These are phyloP conservation scores for Drosophila prostipennis DNA, from an alignment of 2,888 invertebrate species.

Conservation along the genomic window DNA sequence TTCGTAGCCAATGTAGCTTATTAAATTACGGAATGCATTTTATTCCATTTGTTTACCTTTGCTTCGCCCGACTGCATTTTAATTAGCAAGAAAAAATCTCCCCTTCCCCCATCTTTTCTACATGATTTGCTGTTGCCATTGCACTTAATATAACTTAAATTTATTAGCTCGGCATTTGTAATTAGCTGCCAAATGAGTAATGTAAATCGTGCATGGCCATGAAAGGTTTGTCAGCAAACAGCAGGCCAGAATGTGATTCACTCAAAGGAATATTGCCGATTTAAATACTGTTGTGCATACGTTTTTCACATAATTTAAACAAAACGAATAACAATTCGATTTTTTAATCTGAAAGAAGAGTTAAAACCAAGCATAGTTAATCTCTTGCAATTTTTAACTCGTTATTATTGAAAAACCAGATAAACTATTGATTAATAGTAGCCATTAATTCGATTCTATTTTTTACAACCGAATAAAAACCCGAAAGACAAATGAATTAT, in stretches of 20 bases:
- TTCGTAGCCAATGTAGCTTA: conserved; percentile 7
- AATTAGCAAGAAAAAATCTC: conserved; percentile 50
- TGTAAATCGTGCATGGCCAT: conserved; percentile 25
- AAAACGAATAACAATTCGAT: not conserved
- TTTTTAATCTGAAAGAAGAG: not conserved
- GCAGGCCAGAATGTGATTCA: conserved; percentile 8
- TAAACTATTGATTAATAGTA: conserved; percentile 7
- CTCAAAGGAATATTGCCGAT: conserved; percentile 2
- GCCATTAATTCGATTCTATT: conserved; percentile 1
- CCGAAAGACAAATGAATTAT: conserved; percentile 57
- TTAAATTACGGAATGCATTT: conserved; percentile 14
- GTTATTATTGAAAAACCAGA: not conserved
- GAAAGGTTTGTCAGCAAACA: conserved; percentile 26
- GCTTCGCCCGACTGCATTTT: conserved; percentile 61
- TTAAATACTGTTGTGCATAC: not conserved
- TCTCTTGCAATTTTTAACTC: not conserved
- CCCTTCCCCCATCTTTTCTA: not conserved
- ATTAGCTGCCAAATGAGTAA: conserved; percentile 38
- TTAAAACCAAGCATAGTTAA: not conserved
- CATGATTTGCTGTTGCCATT: too few relatives aligned
- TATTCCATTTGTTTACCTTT: conserved; percentile 30
- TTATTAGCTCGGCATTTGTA: conserved; percentile 37
- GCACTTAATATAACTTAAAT: conserved; percentile 29
- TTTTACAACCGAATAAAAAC: conserved; percentile 17
- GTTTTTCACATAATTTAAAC: not conserved